Conservation (phyloP, 2,797 vertebrate species). For the Furcifer pardalis region DNA sequence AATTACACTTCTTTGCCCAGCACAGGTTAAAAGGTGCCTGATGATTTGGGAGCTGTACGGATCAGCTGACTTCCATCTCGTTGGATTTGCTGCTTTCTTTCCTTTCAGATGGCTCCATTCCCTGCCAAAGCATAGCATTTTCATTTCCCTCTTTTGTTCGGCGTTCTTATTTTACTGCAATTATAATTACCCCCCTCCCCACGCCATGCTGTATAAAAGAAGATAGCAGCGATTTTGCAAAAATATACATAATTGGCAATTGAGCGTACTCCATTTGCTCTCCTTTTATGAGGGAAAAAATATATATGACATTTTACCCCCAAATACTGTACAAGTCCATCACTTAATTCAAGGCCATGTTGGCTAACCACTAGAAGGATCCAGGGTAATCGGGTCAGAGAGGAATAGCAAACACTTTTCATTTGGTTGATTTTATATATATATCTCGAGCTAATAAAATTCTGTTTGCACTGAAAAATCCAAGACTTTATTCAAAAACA, state of each 20-base stretch:
- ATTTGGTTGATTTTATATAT: slow-evolving; percentile 59
- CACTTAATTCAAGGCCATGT: slow-evolving; percentile 61
- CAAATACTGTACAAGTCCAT: slow-evolving; percentile 48
- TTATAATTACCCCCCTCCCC: slow-evolving; percentile 62
- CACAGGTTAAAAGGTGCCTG: slow-evolving; percentile 64
- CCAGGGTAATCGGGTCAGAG: slow-evolving; percentile 67
- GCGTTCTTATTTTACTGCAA: slow-evolving; percentile 58
- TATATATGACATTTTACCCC: slow-evolving; percentile 12
- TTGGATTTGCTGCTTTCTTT: slow-evolving; percentile 63
- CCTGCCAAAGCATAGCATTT: slow-evolving; percentile 66
- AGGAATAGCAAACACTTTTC: slow-evolving; percentile 54
- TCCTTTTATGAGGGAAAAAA: slow-evolving; percentile 57
- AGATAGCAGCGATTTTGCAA: slow-evolving; percentile 68
- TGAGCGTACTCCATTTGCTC: slow-evolving; percentile 51
- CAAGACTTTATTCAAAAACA: background rate
- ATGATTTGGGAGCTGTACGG: slow-evolving; percentile 58
- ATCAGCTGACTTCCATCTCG: slow-evolving; percentile 51
- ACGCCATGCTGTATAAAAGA: slow-evolving; percentile 60
- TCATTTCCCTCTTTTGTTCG: slow-evolving; percentile 69
- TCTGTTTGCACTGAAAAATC: slow-evolving; percentile 33
- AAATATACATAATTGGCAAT: slow-evolving; percentile 63
- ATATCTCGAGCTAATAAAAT: slow-evolving; percentile 61
- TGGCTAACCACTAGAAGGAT: slow-evolving; percentile 70
- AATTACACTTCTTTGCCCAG: slow-evolving; percentile 71
- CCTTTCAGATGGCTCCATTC: slow-evolving; percentile 70